Percentiles rank a stretch among this genome's conserved stretches.
phyloP scores from a whole-genome alignment of 2,113 vertebrate species.

The Heterotilapia buettikoferi region DNA sequence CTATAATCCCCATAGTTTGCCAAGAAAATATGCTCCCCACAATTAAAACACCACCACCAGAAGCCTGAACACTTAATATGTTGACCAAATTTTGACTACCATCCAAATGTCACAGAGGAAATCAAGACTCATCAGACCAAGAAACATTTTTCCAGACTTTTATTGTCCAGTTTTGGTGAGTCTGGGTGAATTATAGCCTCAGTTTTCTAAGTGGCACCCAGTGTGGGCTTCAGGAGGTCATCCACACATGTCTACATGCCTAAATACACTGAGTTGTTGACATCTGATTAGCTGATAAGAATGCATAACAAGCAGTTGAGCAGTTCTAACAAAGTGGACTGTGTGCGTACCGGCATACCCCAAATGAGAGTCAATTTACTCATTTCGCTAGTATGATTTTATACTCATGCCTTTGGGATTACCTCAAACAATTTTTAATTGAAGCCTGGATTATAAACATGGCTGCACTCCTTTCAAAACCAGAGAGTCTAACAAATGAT shows the following conservation, averaged over 20 bases:
- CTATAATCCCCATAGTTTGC: background rate
- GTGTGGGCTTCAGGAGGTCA: background rate
- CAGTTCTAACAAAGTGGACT: background rate
- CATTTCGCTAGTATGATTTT: background rate
- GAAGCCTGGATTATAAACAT: background rate
- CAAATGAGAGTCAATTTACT: background rate
- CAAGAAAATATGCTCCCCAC: background rate
- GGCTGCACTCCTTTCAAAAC: background rate
- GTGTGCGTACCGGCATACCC: background rate
- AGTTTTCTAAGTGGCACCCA: background rate
- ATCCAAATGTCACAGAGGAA: background rate
- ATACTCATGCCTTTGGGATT: background rate
- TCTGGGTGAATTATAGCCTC: background rate
- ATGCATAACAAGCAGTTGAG: background rate
- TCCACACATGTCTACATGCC: background rate
- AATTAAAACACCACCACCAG: background rate
- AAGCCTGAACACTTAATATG: background rate
- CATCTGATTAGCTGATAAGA: background rate
- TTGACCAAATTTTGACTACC: background rate
- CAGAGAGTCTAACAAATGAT: background rate
- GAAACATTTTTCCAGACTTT: background rate
- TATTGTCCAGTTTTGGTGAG: background rate
- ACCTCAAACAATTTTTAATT: background rate
- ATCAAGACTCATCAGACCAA: background rate
- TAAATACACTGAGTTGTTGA: background rate